Evolutionary conservation across 2,888 invertebrate species (phyloP).

Genomic region (Osedax frankpressi): DNA sequence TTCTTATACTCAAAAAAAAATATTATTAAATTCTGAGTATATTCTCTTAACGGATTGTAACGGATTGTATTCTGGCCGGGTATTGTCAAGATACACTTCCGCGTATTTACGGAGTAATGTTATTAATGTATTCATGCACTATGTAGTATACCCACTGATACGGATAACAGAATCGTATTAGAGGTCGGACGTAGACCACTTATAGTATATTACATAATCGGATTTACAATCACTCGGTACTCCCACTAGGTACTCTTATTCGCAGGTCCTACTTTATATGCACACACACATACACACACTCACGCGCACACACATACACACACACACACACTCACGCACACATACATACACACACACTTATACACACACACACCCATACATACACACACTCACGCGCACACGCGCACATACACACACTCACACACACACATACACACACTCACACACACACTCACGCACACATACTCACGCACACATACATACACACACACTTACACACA

Average conservation of each 20-base stretch:
- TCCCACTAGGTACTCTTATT: background rate
- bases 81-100: background rate
- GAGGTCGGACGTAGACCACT: background rate
- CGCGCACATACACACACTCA: conserved; percentile 1
- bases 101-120: background rate
- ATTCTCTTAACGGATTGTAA: too few relatives aligned
- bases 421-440: too few relatives aligned
- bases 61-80: too few relatives aligned
- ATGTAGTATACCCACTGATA: background rate
- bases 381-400: background rate
- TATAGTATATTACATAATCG: background rate
- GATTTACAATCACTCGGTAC: background rate
- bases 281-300: conserved; percentile 2
- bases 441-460: too few relatives aligned
- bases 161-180: background rate
- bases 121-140: background rate
- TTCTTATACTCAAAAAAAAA: too few relatives aligned
- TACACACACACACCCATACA: too few relatives aligned
- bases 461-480: background rate
- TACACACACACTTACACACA: too few relatives aligned
- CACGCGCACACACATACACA: background rate
- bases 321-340: background rate
- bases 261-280: background rate
- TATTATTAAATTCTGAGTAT: too few relatives aligned
- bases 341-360: conserved; percentile 1